Base-by-base conservation (phyloP, 2,113 vertebrate species). In the Entomyzon cyanotis region DNA sequence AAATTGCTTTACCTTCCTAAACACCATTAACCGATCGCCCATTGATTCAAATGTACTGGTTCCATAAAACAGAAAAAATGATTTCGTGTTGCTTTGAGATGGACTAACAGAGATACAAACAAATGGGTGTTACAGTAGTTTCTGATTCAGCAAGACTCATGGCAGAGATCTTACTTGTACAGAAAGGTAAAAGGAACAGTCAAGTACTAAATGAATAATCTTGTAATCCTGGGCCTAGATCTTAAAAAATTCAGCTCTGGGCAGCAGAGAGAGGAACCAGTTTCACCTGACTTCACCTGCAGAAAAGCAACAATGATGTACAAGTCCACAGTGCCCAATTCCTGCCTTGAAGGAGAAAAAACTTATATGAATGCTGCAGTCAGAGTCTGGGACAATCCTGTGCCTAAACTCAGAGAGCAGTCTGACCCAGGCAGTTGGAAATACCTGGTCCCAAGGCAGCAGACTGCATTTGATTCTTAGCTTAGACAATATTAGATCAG, bases 111-210 rank as follows among this genome's bases (percentile, higher is more conserved):
- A 89, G 68, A 47, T 13, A 22, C 35, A 44, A 50, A 68, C 17
- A 39, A 90, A 50, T 0, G 11, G 20, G 12, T 10, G 27, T 20
- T 64, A 42, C 19, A 42, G 70, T 19, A 21, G 39, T 9, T 73
- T 11, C 27, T 53, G 39, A 33, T 9, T 41, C 42, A 79, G 15
- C 10, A 25, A 47, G 30, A 46, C 55, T 69, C 41, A 42, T 12
- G 0, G 0, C 12, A 68, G 44, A 69, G 21, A 37, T 27, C 22
- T 52, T 8, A 18, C 37, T 62, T 35, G 20, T 14, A 62, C 35
- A 70, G 81, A 58, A 53, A 52, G 20, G 33, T 47, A 33, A 46
- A 73, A 65, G 0, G 3, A 50, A 50, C 8, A 11, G 11, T 5
- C 1, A 41, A 46, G 31, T 1, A 49, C 10, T 30, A 67, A 81